A percentile compares a stretch with the other conserved stretches of the same genome.
These are phyloP conservation scores for Baryphthengus martii DNA, from an alignment of 2,113 vertebrate genomes.

Conservation along the genomic window DNA sequence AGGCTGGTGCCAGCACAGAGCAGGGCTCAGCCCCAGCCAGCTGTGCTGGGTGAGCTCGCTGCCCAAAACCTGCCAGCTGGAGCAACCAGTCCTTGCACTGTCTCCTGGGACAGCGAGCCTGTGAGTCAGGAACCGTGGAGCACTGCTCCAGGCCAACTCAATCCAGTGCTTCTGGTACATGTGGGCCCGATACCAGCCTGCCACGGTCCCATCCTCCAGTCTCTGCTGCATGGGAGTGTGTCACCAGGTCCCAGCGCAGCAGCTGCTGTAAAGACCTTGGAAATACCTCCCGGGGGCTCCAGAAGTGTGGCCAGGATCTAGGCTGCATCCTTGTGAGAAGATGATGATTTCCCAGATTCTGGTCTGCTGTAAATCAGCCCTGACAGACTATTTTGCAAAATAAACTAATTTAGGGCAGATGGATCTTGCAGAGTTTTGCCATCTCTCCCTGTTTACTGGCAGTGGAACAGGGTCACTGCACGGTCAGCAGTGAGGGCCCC, in stretches of 20 bases:
- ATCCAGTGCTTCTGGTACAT: not conserved
- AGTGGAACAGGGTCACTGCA: not conserved
- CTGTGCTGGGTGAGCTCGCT: not conserved
- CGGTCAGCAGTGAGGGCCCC: fast-evolving
- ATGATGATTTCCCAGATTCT: not conserved
- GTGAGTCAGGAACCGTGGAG: not conserved
- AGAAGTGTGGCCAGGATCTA: not conserved
- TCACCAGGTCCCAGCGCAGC: not conserved
- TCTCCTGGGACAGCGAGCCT: not conserved
- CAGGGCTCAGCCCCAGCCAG: not conserved
- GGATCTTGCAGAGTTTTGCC: not conserved
- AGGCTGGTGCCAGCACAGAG: not conserved
- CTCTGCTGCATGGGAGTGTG: not conserved
- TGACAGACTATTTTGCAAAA: not conserved
- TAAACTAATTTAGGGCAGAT: conserved; percentile 14
- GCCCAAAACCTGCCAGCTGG: not conserved
- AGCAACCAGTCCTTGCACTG: not conserved
- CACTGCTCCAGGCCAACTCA: not conserved
- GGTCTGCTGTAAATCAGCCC: conserved; percentile 2
- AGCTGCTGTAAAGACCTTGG: not conserved
- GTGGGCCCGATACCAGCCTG: not conserved
- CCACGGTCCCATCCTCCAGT: not conserved
- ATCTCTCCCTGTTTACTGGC: not conserved
- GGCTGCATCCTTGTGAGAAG: not conserved
- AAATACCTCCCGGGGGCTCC: not conserved